These are phyloP conservation scores for Plotosus lineatus DNA, from an alignment of 2,113 vertebrate species.

Conservation along the genomic window DNA sequence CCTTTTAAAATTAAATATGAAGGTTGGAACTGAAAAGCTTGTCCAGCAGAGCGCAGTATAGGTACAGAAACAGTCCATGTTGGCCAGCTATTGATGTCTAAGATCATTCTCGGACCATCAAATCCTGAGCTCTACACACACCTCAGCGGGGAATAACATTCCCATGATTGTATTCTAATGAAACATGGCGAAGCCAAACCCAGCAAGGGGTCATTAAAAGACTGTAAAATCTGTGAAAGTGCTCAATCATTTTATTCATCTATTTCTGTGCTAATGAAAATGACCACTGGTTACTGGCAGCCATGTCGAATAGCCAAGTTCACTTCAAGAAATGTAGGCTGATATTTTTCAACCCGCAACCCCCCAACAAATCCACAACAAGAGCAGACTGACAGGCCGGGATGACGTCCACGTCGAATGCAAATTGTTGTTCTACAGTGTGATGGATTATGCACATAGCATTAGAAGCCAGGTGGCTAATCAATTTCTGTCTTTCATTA, in stretches of 20 bases:
- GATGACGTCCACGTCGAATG: background rate
- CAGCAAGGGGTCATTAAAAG: conserved; percentile 59
- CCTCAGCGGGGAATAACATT: conserved; percentile 15
- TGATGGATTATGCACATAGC: background rate
- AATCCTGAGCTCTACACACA: conserved; percentile 17
- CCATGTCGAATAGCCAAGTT: background rate
- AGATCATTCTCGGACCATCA: conserved; percentile 11
- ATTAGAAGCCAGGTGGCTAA: conserved; percentile 55
- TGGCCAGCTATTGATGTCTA: background rate
- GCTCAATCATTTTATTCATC: conserved; percentile 56
- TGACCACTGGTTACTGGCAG: conserved; percentile 60
- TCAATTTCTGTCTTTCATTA: conserved; percentile 57
- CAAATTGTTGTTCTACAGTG: conserved; percentile 29
- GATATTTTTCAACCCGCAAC: conserved; percentile 52
- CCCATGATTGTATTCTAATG: background rate
- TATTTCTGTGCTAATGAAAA: conserved; percentile 63
- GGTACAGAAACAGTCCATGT: conserved; percentile 27
- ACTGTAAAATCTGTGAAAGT: conserved; percentile 63
- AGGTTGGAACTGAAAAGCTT: background rate
- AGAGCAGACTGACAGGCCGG: conserved; percentile 18
- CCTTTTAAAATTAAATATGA: background rate
- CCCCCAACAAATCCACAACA: conserved; percentile 1
- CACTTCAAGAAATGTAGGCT: conserved; percentile 57
- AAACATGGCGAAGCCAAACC: conserved; percentile 37
- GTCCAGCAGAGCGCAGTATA: conserved; percentile 48